Evolutionary conservation across 2,113 vertebrate species (phyloP).

Genomic region (Galemys pyrenaicus): DNA sequence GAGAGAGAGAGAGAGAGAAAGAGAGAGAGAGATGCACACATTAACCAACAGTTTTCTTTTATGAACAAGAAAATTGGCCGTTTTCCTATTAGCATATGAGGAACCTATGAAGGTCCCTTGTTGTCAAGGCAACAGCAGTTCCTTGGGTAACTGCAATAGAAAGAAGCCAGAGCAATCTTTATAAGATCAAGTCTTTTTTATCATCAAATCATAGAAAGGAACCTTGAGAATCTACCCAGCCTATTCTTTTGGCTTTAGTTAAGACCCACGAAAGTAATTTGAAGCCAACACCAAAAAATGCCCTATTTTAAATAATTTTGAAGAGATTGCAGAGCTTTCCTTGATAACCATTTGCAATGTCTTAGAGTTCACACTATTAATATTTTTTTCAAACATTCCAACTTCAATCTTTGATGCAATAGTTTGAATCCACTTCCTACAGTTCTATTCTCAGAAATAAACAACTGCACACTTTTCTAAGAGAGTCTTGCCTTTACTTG

Average conservation of each 20-base stretch:
- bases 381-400: conserved; percentile 34
- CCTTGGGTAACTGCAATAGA: conserved; percentile 77
- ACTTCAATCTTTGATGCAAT: conserved; percentile 27
- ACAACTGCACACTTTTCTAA: conserved; percentile 11
- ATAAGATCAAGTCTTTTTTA: conserved; percentile 73
- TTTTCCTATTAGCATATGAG: conserved; percentile 68
- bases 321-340: conserved; percentile 4
- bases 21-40: neutral
- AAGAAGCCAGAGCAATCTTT: conserved; percentile 73
- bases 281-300: conserved; percentile 26
- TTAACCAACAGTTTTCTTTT: conserved; percentile 76
- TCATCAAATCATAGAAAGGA: conserved; percentile 70
- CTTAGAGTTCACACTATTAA: conserved; percentile 24
- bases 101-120: conserved; percentile 79
- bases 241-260: conserved; percentile 48
- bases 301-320: conserved; percentile 38
- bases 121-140: conserved; percentile 87
- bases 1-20: no score
- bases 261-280: conserved; percentile 57
- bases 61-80: conserved; percentile 79
- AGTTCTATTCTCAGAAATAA: conserved; percentile 8
- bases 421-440: conserved; percentile 27
- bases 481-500: neutral
- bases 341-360: conserved; percentile 40
- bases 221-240: conserved; percentile 44